Evolutionary conservation across 1,140 invertebrate species (phyloP).

Genomic region (Homalodisca vitripennis): DNA sequence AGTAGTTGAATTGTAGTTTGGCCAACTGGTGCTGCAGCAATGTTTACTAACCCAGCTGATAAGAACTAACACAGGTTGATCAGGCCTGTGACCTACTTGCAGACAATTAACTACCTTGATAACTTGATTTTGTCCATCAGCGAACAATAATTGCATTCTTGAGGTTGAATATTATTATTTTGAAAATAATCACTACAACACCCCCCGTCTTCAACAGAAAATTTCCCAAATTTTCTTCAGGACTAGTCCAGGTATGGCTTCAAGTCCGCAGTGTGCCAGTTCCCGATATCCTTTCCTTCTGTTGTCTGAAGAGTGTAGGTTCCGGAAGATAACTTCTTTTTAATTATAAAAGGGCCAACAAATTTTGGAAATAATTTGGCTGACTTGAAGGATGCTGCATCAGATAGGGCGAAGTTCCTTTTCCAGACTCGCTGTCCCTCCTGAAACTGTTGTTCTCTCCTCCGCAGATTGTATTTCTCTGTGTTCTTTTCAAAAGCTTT

Average conservation of each 20-base stretch:
- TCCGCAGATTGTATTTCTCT: background rate
- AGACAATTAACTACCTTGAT: too few relatives aligned
- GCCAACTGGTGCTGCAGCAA: too few relatives aligned
- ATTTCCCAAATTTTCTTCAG: background rate
- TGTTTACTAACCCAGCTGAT: too few relatives aligned
- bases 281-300: background rate
- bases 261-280: background rate
- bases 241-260: background rate
- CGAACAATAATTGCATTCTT: too few relatives aligned
- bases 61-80: too few relatives aligned
- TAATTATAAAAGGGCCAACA: background rate
- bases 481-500: background rate
- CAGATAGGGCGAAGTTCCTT: background rate
- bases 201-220: background rate
- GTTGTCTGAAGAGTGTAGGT: background rate
- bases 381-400: background rate
- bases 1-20: too few relatives aligned
- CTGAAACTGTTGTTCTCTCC: background rate
- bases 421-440: background rate
- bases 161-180: too few relatives aligned
- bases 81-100: too few relatives aligned
- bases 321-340: background rate
- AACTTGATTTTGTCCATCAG: too few relatives aligned
- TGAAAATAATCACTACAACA: background rate
- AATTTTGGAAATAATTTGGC: background rate